These are phyloP conservation scores for Papilio aristodemus DNA, from an alignment of 1,140 invertebrate species.

Conservation along the genomic window DNA sequence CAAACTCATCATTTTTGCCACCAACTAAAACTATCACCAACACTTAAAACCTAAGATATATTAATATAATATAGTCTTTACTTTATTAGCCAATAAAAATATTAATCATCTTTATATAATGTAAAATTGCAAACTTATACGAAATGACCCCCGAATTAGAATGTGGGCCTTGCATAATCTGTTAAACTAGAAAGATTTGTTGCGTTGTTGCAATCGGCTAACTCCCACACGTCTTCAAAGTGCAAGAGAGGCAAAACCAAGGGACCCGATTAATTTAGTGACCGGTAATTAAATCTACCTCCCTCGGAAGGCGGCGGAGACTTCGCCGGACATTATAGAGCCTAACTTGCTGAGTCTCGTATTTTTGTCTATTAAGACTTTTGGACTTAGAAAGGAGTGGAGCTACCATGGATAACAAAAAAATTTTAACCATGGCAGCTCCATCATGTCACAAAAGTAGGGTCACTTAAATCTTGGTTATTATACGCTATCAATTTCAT, in stretches of 20 bases:
- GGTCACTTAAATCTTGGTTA: too few species aligned
- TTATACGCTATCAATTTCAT: too few species aligned
- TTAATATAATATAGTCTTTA: not conserved
- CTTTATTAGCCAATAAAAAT: not conserved
- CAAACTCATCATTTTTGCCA: too few species aligned
- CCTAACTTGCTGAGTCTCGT: constrained; percentile 26
- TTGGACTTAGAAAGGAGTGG: constrained; percentile 13
- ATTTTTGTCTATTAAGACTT: constrained; percentile 39
- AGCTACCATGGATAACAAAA: not conserved
- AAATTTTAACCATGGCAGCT: not conserved
- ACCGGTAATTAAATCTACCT: constrained; percentile 39
- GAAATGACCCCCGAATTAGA: constrained; percentile 13
- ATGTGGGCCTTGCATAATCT: constrained; percentile 19
- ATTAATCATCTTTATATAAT: constrained; percentile 11
- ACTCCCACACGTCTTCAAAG: constrained; percentile 29
- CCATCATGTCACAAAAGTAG: too few species aligned
- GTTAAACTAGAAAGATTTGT: constrained; percentile 30
- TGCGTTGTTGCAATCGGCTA: constrained; percentile 31
- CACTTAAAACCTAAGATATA: not conserved
- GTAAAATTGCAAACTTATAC: constrained; percentile 10
- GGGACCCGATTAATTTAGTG: constrained; percentile 39
- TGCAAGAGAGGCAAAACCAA: constrained; percentile 29
- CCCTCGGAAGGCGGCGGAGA: constrained; percentile 27
- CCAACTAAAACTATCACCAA: too few species aligned
- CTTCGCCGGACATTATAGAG: constrained; percentile 29